Evolutionary conservation across 2,113 vertebrate species (phyloP), one percentile per base, ranked within the genome.

Genomic region (Dasypus novemcinctus): DNA sequence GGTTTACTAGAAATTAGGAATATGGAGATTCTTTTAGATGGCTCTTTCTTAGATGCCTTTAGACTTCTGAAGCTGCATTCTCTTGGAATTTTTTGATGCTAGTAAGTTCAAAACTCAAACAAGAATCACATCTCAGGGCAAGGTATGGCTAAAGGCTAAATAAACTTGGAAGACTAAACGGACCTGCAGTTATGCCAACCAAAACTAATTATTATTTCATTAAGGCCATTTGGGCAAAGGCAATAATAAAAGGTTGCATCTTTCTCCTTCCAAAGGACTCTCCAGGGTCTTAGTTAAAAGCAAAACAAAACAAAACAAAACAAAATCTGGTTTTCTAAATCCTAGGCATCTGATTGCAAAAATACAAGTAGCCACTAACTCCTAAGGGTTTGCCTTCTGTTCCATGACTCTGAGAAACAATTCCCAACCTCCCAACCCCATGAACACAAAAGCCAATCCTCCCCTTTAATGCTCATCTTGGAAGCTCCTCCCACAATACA

Each of bases 91-190:
- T 72, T 41, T 66, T 76, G 46, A 63, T 83, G 46, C 43, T 83
- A 49, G 79, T 71, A 36, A 68, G 46, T 31, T 96, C 68, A 41
- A 87, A n/a, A 46, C 21, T 93, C 74, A 21, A 61, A 52, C n/a
- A 21, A 27, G n/a, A 31, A 93, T 38, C 68, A 68, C 61, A 63
- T 80, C 63, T 90, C 61, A 81, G 52, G 49, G 63, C 43, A 92
- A 95, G 33, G 68, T 3, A 1, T 21, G 68, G 74, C 87, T 93
- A 52, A 94, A 89, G 81, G 90, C 80, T 84, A 89, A 94, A 80
- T 78, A 38, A 93, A 92, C 71, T 84, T 69, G 31, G 81, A 93
- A 95, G 79, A 84, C 38, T 87, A 93, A 95, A 84, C 20, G 74
- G 1, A 23, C 82, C 36, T 49, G 64, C 33, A 95, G 85, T 88